Evolutionary conservation across 2,797 vertebrate genomes (phyloP), one percentile per base, ranked within the genome.

Genomic region (Taeniopygia guttata): DNA sequence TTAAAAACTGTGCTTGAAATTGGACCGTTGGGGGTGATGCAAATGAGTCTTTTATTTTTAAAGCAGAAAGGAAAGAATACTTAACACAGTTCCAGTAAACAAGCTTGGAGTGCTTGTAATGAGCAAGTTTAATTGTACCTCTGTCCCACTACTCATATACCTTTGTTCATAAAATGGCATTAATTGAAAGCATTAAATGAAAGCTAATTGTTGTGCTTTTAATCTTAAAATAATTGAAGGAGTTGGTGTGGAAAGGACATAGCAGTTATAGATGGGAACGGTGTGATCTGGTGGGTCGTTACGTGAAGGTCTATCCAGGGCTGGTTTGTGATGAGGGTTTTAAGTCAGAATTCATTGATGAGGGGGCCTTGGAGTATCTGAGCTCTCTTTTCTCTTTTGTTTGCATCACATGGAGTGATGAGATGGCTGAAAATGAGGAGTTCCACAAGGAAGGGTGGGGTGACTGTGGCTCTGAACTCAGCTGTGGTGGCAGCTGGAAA

Each of bases 11-110:
- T 77, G 46, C 27, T 58, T 73, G 51, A 88, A 96, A 94, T 78
- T 68, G 69, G 73, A 64, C 88, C 23, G 0, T 27, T 76, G 83
- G 83, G 93, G 59, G 58, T 69, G 51, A 77, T 81, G 55, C 58
- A 91, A 91, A 91, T 75, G 73, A 86, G 45, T 58, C 45, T 74
- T 88, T 91, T 81, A 64, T 78, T 94, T 95, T 94, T 66, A 73
- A 94, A 90, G 68, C 19, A 36, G 79, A 69, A 75, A 68, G 87
- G 58, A 55, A 90, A 91, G 86, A 81, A 68, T 62, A 58, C 32
- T 80, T 85, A 72, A 46, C 7, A 26, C 9, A 68, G 46, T 72
- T 86, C 59, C 18, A 46, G 73, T 91, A 93, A 96, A 91, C 64
- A 90, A 88, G 73, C 51, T 94, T 32, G 9, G 4, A 25, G 48